phyloP scores from a whole-genome alignment of 1,140 invertebrate genomes.

The Cylas formicarius region DNA sequence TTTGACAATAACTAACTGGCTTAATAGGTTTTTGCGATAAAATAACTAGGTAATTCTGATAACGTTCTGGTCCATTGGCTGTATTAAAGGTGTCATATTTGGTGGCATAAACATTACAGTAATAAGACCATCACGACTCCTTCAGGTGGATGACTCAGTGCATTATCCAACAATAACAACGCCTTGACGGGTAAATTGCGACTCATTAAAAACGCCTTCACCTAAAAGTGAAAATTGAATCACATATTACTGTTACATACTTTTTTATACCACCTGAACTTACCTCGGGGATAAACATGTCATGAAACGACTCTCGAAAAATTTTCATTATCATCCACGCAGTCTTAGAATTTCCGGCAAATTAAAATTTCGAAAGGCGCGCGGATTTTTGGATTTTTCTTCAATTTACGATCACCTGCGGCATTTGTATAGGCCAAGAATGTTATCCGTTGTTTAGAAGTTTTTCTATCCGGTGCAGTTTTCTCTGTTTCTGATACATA shows the following conservation, averaged over 20 bases:
- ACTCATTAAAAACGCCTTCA: too few relatives aligned
- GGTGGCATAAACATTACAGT: background rate
- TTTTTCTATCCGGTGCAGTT: constrained; percentile 32
- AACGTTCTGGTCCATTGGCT: too few relatives aligned
- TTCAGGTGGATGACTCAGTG: too few relatives aligned
- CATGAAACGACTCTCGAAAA: background rate
- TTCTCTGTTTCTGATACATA: constrained; percentile 30
- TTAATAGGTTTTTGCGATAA: background rate
- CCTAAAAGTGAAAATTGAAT: too few relatives aligned
- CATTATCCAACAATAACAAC: too few relatives aligned
- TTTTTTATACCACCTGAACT: too few relatives aligned
- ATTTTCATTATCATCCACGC: background rate
- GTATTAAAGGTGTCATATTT: too few relatives aligned
- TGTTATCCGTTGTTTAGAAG: constrained; percentile 30
- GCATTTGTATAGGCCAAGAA: constrained; percentile 30
- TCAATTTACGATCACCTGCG: constrained; percentile 1
- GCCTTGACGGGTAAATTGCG: too few relatives aligned
- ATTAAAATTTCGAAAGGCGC: background rate
- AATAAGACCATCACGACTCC: background rate
- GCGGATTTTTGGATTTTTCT: constrained; percentile 5
- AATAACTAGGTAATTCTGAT: background rate
- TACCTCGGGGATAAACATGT: background rate
- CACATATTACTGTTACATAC: too few relatives aligned
- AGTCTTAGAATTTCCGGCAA: background rate
- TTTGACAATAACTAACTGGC: too few relatives aligned